A percentile compares a stretch with the other conserved stretches of the same genome.
Conservation (phyloP, 1,140 invertebrate species). For the Himalopsyche phryganea region DNA sequence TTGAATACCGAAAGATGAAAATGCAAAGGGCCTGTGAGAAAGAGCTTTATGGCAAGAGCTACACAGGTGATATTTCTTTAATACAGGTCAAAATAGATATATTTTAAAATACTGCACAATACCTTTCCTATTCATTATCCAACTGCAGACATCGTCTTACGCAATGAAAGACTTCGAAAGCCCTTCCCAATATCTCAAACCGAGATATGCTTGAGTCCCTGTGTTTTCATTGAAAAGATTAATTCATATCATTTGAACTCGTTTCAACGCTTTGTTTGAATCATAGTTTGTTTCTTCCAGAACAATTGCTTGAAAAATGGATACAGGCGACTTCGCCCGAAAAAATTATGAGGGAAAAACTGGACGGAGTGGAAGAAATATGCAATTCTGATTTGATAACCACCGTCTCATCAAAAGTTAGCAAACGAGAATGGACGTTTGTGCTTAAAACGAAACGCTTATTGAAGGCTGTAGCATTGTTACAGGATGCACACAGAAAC, state of each 20-base stretch:
- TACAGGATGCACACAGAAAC: constrained; percentile 68
- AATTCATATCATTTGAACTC: no score
- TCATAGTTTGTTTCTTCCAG: constrained; percentile 37
- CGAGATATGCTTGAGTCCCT: no score
- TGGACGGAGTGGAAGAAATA: constrained; percentile 60
- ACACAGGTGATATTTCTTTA: constrained; percentile 38
- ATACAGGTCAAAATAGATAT: constrained; percentile 3
- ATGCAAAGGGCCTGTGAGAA: constrained; percentile 65
- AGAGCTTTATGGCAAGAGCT: constrained; percentile 64
- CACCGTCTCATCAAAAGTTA: constrained; percentile 65
- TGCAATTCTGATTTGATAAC: constrained; percentile 60
- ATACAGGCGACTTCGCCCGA: constrained; percentile 57
- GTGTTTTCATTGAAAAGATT: no score
- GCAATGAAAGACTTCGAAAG: no score
- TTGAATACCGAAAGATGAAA: constrained; percentile 62
- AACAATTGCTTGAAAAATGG: constrained; percentile 65
- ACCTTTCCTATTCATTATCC: not conserved
- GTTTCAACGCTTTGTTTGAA: no score
- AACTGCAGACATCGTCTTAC: no score
- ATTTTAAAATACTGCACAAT: not conserved
- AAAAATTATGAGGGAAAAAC: constrained; percentile 55
- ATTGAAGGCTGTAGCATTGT: constrained; percentile 63
- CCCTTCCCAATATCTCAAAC: no score
- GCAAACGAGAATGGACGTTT: constrained; percentile 65
- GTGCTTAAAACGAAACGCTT: constrained; percentile 51